These are phyloP conservation scores for Reticulitermes lucifugus DNA, from an alignment of 2,888 invertebrate species.

Conservation along the genomic window DNA sequence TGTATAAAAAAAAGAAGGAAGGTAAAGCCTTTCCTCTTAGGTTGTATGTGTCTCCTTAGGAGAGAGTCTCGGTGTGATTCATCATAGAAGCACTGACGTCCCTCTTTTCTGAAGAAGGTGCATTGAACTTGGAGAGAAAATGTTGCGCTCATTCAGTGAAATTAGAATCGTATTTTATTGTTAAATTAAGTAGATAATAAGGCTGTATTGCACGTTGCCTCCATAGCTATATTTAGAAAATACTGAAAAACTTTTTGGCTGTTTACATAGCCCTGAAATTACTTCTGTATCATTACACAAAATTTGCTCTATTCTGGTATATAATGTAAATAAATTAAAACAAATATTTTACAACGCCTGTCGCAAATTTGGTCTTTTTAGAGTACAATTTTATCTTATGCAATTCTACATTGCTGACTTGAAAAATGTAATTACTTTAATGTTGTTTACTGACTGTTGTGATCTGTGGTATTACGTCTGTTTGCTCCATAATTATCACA, in stretches of 20 bases:
- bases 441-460: not conserved
- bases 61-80: slow-evolving; percentile 20
- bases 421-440: not conserved
- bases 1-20: not conserved
- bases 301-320: not conserved
- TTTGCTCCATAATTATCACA: no score
- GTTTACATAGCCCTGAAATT: not conserved
- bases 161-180: not conserved
- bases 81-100: slow-evolving; percentile 12
- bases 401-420: not conserved
- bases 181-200: not conserved
- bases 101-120: not conserved
- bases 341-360: not conserved
- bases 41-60: slow-evolving; percentile 33
- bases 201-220: not conserved
- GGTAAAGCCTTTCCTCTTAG: not conserved
- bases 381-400: not conserved
- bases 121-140: not conserved
- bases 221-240: not conserved
- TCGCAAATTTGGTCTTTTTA: not conserved
- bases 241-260: not conserved
- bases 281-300: not conserved
- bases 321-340: not conserved
- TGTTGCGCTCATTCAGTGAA: not conserved
- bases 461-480: not conserved